Evolutionary conservation across 2,888 invertebrate genomes (phyloP), one percentile per base, ranked within the genome.

Genomic region (Orthosia cruda): DNA sequence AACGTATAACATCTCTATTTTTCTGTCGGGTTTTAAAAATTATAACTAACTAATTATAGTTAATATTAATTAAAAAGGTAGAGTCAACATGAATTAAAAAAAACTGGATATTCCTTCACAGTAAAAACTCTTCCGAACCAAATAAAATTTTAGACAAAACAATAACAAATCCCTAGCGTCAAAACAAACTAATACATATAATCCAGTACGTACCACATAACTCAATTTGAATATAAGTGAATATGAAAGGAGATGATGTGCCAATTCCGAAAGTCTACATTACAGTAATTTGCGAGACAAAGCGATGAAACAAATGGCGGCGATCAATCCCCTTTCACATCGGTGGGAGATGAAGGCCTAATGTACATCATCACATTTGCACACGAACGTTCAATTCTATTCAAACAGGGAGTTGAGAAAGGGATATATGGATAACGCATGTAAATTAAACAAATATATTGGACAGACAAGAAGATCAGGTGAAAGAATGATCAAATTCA

Each of bases 361-460:
- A 96, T 95, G 95, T 90, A 88, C 88, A 86, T 93, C 95, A 95
- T 96, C 96, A 93, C 95, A 96, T 96, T 96, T 95, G 95, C 96
- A 96, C 93, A 94, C 91, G 88, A 55, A 89, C 89, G 89, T 89
- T 90, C 94, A 93, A 94, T 94, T 92, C 90, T 89, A 90, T 91
- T 89, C 72, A 78, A 64, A 84, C 82, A 73, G 79, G 73, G 70
- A 84, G 62, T 16, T 85, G 73, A 3, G 76, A 88, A 84, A 50
- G 3, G 18, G 50, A 40, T 65, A 23, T 2, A 7, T 68, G 61
- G 64, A 64, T 70, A 16, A 63, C 11, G 18, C 11, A 66, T n/a
- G 15, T 20, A 40, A 13, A 15, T 63, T 4, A 57, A 26, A 49
- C 13, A 20, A 49, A 40, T 1, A 40, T 40, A 40, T 7, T 40